These are phyloP conservation scores for Dermolepida albohirtum DNA, from an alignment of 2,888 invertebrate species.

Conservation along the genomic window DNA sequence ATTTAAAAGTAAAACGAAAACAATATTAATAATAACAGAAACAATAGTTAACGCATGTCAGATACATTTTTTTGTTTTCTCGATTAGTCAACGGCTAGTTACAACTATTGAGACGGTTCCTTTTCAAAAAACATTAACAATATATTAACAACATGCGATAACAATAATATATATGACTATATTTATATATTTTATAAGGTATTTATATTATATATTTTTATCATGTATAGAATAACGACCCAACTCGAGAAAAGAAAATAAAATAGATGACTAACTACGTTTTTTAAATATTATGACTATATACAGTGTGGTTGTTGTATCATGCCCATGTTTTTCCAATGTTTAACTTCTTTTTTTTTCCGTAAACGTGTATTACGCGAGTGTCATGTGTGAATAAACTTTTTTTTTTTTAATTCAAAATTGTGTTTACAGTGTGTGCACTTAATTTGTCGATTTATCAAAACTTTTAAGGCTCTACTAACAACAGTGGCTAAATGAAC, in stretches of 20 bases:
- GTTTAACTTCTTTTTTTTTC: background rate
- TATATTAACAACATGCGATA: conserved; percentile 66
- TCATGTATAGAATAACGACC: conserved; percentile 57
- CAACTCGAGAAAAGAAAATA: conserved; percentile 41
- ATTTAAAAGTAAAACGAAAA: conserved; percentile 5
- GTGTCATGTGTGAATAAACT: conserved; percentile 12
- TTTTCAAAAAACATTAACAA: conserved; percentile 64
- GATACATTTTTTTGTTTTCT: conserved; percentile 38
- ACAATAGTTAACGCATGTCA: conserved; percentile 51
- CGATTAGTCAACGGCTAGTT: conserved; percentile 58
- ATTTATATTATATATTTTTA: conserved; percentile 43
- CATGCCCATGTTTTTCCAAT: conserved; percentile 50
- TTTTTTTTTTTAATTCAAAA: background rate
- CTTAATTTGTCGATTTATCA: background rate
- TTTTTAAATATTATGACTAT: conserved; percentile 34
- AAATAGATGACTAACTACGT: conserved; percentile 59
- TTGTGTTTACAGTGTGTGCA: conserved; percentile 10
- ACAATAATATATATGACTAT: conserved; percentile 62
- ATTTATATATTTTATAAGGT: conserved; percentile 53
- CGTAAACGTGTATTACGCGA: background rate
- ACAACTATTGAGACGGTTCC: conserved; percentile 54
- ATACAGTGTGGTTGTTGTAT: conserved; percentile 48
- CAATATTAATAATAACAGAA: conserved; percentile 24
- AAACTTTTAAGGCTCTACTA: too few species aligned
- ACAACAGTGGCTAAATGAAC: too few species aligned